Conservation (phyloP, 2,888 invertebrate species). For the Prenolepis imparis region DNA sequence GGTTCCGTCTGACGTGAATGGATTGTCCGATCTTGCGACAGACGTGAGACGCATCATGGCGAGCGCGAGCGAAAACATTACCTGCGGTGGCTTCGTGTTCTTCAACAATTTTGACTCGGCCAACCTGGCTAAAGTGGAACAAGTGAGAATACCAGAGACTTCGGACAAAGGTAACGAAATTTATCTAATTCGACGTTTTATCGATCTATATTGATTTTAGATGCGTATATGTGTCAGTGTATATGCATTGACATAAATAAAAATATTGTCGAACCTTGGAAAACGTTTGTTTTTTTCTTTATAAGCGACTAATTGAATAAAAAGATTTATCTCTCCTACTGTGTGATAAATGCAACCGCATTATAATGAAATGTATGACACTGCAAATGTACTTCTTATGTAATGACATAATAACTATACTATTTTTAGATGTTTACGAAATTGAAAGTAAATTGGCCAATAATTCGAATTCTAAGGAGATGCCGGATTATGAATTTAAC, state of each 20-base stretch:
- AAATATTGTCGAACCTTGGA: background rate
- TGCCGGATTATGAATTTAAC: constrained; percentile 91
- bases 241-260: background rate
- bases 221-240: background rate
- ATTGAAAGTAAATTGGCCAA: constrained; percentile 75
- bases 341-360: background rate
- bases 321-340: background rate
- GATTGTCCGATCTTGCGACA: constrained; percentile 44
- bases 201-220: background rate
- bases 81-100: constrained; percentile 93
- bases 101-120: constrained; percentile 96
- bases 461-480: constrained; percentile 84
- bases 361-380: background rate
- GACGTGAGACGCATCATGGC: constrained; percentile 78
- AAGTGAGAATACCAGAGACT: constrained; percentile 86
- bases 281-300: background rate
- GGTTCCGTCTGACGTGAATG: constrained; percentile 13
- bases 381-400: constrained; percentile 1
- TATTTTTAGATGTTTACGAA: constrained; percentile 69
- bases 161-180: constrained; percentile 81
- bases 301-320: background rate
- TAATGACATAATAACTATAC: constrained; percentile 21
- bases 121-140: constrained; percentile 94
- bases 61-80: constrained; percentile 86
- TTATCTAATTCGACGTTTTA: background rate